Percentiles rank a stretch among this genome's conserved stretches.
Evolutionary conservation across 2,888 invertebrate genomes (phyloP).

Genomic region (Carterocephalus palaemon): DNA sequence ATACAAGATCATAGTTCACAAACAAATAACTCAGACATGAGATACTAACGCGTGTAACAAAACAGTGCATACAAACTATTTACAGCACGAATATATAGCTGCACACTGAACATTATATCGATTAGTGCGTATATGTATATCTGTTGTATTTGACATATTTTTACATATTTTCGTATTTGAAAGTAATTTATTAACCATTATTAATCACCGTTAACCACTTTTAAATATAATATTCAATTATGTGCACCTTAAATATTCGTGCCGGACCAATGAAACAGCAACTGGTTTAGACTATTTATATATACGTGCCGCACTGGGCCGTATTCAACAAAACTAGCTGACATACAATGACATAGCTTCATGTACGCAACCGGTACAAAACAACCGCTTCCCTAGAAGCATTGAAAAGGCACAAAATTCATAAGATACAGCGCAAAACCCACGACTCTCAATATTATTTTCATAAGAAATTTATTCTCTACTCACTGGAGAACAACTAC

Average conservation of each 20-base stretch:
- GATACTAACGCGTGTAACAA: not conserved
- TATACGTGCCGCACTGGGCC: not conserved
- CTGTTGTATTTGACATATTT: too few species aligned
- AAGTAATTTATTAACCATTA: too few species aligned
- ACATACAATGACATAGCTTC: slow-evolving; percentile 29
- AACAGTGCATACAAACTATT: not conserved
- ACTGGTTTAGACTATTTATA: slow-evolving; percentile 18
- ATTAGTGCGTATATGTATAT: too few species aligned
- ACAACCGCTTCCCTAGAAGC: slow-evolving; percentile 60
- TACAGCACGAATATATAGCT: not conserved
- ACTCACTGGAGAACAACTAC: slow-evolving; percentile 20
- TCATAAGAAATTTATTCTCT: slow-evolving; percentile 23
- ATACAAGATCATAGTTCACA: slow-evolving; percentile 6
- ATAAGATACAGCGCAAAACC: slow-evolving; percentile 65
- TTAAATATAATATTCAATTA: too few species aligned
- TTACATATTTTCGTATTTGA: too few species aligned
- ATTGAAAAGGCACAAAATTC: slow-evolving; percentile 74
- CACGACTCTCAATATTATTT: slow-evolving; percentile 27
- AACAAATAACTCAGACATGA: slow-evolving; percentile 7
- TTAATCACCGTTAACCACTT: too few species aligned
- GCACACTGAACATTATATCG: too few species aligned
- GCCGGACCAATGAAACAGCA: slow-evolving; percentile 10
- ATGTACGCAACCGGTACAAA: slow-evolving; percentile 44
- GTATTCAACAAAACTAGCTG: not conserved
- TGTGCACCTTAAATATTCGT: not conserved